Evolutionary conservation across 2,888 invertebrate species (phyloP), one percentile per base, ranked within the genome.

Genomic region (Heterodera filipjevi): DNA sequence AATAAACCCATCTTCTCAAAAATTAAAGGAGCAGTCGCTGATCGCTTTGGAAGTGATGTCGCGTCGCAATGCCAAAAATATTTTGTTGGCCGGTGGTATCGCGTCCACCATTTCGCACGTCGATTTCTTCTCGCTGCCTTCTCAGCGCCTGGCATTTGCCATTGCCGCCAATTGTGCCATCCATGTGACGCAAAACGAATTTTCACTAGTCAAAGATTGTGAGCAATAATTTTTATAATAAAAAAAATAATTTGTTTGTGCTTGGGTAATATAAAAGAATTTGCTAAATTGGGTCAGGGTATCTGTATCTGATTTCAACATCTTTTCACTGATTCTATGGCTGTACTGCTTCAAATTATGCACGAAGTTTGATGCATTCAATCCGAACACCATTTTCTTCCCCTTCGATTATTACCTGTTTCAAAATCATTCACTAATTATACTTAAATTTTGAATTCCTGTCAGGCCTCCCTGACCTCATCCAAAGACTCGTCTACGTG

Each of bases 121-220:
- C 90, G 99, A 99, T 90, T 99, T 99, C 92, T 99, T 99, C 92
- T 96, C 97, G 71, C 96, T 97, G 88, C 95, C 95, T 89, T 97
- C 98, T 22, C 99, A 99, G 91, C 93, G 98, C 53, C 94, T 96
- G 71, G 97, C 46, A 10, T 46, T 59, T 74, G 39, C 53, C 46
- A 66, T 98, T 84, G 96, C 97, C 0, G 96, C 98, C 78, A 99
- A 99, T 90, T 99, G 98, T 90, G 98, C 96, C 90, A 72, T 78
- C 2, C 85, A 84, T 77, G 83, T 88, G 49, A 73, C 80, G 6
- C 92, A 93, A 0, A 96, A 96, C 87, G 98, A 99, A 91, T 98
- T 98, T 90, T 75, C 71, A 33, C 79, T 84, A 22, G 82, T 86
- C 22, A 77, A 83, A 68, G 84, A 87, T 71, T 84, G 83, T 70